Conservation (phyloP, 1,140 invertebrate species). For the Nixonia krombeini region DNA sequence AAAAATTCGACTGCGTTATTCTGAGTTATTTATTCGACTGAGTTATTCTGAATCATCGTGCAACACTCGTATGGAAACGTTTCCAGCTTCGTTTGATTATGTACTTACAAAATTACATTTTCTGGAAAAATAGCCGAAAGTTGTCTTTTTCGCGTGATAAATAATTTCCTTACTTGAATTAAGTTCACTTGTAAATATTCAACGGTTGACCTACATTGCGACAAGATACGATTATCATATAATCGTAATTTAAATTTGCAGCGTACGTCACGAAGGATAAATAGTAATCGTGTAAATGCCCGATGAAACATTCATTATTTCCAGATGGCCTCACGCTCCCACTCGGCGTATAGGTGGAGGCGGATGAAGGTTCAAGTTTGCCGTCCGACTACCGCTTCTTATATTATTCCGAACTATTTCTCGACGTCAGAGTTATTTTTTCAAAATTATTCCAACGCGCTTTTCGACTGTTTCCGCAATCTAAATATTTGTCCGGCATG, state of each 20-base stretch:
- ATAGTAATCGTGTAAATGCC: constrained; percentile 40
- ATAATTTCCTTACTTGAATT: too few species aligned
- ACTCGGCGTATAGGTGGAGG: constrained; percentile 23
- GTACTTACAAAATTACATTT: too few species aligned
- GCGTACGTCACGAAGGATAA: constrained; percentile 36
- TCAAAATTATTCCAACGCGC: constrained; percentile 37
- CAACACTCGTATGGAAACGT: too few species aligned
- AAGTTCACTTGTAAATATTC: too few species aligned
- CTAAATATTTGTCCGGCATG: constrained; percentile 44
- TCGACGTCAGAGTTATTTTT: constrained; percentile 34
- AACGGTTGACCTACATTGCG: background rate
- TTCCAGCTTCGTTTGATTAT: too few species aligned
- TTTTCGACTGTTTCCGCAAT: constrained; percentile 16
- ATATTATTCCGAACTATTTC: constrained; percentile 45
- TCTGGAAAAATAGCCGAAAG: too few species aligned
- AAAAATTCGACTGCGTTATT: too few species aligned
- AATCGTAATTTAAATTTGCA: constrained; percentile 23
- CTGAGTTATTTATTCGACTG: too few species aligned
- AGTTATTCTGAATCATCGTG: too few species aligned
- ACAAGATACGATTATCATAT: background rate
- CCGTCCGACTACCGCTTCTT: constrained; percentile 25
- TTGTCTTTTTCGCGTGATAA: too few species aligned
- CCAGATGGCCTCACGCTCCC: constrained; percentile 40
- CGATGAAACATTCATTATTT: constrained; percentile 44
- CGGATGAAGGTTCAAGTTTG: constrained; percentile 26